Conservation (phyloP, 2,888 invertebrate genomes). For the Tetragonula carbonaria region DNA sequence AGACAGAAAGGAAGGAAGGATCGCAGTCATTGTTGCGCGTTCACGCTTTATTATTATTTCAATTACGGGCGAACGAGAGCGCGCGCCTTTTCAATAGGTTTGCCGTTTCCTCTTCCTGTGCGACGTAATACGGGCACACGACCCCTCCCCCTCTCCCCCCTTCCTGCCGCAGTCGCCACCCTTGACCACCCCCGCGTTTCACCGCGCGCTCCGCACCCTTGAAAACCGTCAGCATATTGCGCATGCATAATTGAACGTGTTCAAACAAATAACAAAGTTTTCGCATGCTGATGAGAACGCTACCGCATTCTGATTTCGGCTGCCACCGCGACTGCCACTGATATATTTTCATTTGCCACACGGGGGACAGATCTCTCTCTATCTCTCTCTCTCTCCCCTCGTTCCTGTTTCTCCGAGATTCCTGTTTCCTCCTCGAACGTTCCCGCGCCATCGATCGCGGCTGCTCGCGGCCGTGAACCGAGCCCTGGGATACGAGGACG, state of each 20-base stretch:
- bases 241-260: conserved; percentile 83
- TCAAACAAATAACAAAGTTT: conserved; percentile 83
- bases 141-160: not conserved
- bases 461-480: not conserved
- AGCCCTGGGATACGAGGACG: not conserved
- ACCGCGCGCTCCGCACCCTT: conserved; percentile 39
- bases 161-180: conserved; percentile 8
- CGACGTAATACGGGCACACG: conserved; percentile 38
- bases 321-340: conserved; percentile 76
- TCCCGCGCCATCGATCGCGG: conserved; percentile 31
- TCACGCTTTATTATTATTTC: conserved; percentile 79
- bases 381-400: too few relatives aligned
- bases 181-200: conserved; percentile 51
- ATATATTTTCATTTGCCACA: conserved; percentile 80
- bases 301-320: conserved; percentile 75
- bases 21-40: conserved; percentile 74
- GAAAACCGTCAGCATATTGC: conserved; percentile 80
- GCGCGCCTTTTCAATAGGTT: conserved; percentile 64
- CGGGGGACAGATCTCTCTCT: conserved; percentile 42
- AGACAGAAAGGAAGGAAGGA: conserved; percentile 65
- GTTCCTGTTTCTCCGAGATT: conserved; percentile 27
- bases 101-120: conserved; percentile 43
- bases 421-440: conserved; percentile 14
- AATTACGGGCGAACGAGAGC: conserved; percentile 72
- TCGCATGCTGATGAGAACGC: conserved; percentile 79